Evolutionary conservation across 1,140 invertebrate genomes (phyloP), one percentile per base, ranked within the genome.

Genomic region (Zaprionus camerounensis): DNA sequence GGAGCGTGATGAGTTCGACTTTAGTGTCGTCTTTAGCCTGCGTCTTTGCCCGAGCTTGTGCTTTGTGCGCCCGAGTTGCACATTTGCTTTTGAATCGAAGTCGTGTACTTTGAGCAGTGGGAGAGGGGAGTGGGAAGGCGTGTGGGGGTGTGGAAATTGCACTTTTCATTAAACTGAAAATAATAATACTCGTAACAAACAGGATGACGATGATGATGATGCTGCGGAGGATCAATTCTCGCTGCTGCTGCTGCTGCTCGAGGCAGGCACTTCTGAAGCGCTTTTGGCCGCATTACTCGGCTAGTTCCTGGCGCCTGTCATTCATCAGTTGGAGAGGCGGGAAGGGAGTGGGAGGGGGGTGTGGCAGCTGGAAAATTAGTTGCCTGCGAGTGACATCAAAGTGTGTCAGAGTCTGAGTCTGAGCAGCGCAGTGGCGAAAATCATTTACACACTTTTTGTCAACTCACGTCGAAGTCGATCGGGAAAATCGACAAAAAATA

Each of bases 391-490:
- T 88, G 85, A 88, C 85, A 78, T 85, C 84, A 90, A 87, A 88
- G 83, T 88, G 78, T 78, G 84, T 88, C 80, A 83, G 31, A 64
- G 31, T 9, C n/a, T n/a, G n/a, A 57, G 46, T 46, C 31, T 31
- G 22, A 17, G 58, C 79, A 78, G 67, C 71, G 82, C 80, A 86
- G 72, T 82, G 72, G 72, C 63, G 41, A 80, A 86, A 86, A 83
- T 86, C 83, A 86, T 86, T 86, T 86, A 80, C 72, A 87, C 80
- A 86, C 80, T 84, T 86, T 87, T 86, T 87, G 83, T 76, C 83
- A 68, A 78, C 76, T 82, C 82, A 80, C 71, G 75, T 31, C 64
- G 53, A 51, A 31, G 11, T 51, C 26, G 53, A 22, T 56, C 24
- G 53, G n/a, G 41, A 17, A 46, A 46, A 46, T 31, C 17, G 53